Percentiles rank a stretch among this genome's conserved stretches.
Conservation (phyloP, 2,888 invertebrate genomes). For the Pristionchus maxplancki region DNA sequence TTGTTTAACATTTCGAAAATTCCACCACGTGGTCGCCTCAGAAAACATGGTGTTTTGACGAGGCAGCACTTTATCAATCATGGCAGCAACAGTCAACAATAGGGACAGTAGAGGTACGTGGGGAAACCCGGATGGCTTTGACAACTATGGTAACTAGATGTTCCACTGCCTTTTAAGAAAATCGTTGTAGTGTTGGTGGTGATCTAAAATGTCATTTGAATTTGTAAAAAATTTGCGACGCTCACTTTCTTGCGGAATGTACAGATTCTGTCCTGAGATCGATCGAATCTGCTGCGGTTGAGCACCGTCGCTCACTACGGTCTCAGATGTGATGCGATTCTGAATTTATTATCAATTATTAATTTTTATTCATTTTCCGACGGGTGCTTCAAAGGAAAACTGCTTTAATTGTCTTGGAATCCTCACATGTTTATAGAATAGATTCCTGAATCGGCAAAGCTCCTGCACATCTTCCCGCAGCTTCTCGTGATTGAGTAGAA, state of each 20-base stretch:
- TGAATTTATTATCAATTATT: neutral
- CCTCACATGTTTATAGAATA: too few relatives aligned
- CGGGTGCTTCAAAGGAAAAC: too few relatives aligned
- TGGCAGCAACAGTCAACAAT: neutral
- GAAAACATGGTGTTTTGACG: constrained; percentile 1
- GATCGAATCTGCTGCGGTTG: neutral
- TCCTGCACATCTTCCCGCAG: neutral
- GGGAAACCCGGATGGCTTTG: neutral
- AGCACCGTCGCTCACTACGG: too few relatives aligned
- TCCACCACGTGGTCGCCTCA: neutral
- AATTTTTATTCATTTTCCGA: too few relatives aligned
- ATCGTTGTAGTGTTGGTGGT: constrained; percentile 17
- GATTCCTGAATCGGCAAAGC: too few relatives aligned
- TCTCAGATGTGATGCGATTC: neutral
- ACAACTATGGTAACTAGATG: neutral
- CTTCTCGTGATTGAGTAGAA: neutral
- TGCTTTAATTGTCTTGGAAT: too few relatives aligned
- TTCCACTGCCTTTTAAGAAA: neutral
- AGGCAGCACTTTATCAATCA: neutral
- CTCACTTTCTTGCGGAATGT: constrained; percentile 2
- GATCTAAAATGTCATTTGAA: neutral
- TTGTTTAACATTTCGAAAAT: neutral
- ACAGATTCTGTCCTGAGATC: neutral
- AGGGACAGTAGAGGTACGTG: neutral
- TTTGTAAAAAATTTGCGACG: neutral